phyloP scores from a whole-genome alignment of 2,888 invertebrate species.

The Aporophyla nigra region DNA sequence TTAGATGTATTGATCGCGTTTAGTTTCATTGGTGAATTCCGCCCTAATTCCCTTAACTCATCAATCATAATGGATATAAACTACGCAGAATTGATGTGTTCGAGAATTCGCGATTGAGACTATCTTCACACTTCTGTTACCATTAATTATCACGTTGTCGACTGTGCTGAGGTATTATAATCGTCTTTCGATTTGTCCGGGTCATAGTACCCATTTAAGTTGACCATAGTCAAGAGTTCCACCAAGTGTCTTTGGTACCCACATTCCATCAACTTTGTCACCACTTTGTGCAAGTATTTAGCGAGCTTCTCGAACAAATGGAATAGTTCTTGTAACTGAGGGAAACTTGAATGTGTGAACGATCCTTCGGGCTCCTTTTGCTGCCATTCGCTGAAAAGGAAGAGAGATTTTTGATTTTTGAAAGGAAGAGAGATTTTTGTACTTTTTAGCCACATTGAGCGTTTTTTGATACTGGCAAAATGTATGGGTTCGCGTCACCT shows the following conservation, averaged over 20 bases:
- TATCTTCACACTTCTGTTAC: conserved; percentile 7
- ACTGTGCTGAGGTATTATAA: conserved; percentile 72
- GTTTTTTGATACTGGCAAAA: not conserved
- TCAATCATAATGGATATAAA: conserved; percentile 15
- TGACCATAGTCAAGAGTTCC: conserved; percentile 92
- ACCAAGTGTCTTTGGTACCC: conserved; percentile 93
- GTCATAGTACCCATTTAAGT: conserved; percentile 92
- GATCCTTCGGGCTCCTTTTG: conserved; percentile 83
- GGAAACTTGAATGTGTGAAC: conserved; percentile 91
- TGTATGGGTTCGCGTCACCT: too few species aligned
- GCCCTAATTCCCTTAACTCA: not conserved
- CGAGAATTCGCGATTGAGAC: not conserved
- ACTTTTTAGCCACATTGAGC: not conserved
- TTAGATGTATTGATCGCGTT: too few species aligned
- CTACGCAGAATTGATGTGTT: conserved; percentile 8
- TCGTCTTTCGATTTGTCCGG: conserved; percentile 80
- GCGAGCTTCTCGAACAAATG: conserved; percentile 91
- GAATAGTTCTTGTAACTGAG: conserved; percentile 90
- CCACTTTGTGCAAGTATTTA: conserved; percentile 92
- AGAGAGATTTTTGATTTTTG: not conserved
- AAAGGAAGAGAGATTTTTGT: conserved; percentile 65
- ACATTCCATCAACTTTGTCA: conserved; percentile 91
- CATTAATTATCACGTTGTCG: conserved; percentile 44
- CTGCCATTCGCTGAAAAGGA: conserved; percentile 90
- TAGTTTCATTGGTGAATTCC: too few species aligned